A percentile compares a stretch with the other conserved stretches of the same genome.
phyloP scores from a whole-genome alignment of 2,888 invertebrate genomes.

The Villa cingulata region DNA sequence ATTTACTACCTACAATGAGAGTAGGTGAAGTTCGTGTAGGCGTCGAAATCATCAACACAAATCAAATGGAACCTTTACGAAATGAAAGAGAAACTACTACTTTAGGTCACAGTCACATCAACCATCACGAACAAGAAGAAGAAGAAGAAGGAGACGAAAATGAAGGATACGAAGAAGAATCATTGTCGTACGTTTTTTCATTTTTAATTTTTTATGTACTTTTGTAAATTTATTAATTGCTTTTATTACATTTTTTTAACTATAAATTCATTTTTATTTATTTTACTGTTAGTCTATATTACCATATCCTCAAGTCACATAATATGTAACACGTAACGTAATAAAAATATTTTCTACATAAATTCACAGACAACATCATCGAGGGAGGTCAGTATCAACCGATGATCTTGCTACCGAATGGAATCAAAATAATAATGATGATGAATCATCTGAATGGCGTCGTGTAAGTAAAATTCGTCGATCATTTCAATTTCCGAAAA shows the following conservation, averaged over 20 bases:
- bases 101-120: no score
- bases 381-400: slow-evolving; percentile 35
- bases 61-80: not conserved
- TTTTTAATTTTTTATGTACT: not conserved
- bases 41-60: slow-evolving; percentile 1
- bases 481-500: slow-evolving; percentile 53
- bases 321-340: not conserved
- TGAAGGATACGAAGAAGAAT: not conserved
- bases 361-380: slow-evolving; percentile 19
- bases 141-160: no score
- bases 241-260: not conserved
- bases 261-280: not conserved
- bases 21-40: slow-evolving; percentile 6
- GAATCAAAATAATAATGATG: slow-evolving; percentile 25
- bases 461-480: slow-evolving; percentile 49
- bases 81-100: slow-evolving; percentile 5
- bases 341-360: no score
- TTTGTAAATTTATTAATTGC: no score
- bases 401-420: slow-evolving; percentile 39
- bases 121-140: no score
- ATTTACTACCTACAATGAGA: not conserved
- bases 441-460: slow-evolving; percentile 48
- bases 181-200: slow-evolving; percentile 2
- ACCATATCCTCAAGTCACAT: not conserved
- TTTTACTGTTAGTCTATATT: not conserved